Evolutionary conservation across 2,113 vertebrate genomes (phyloP), one percentile per base, ranked within the genome.

Genomic region (Callithrix jacchus): DNA sequence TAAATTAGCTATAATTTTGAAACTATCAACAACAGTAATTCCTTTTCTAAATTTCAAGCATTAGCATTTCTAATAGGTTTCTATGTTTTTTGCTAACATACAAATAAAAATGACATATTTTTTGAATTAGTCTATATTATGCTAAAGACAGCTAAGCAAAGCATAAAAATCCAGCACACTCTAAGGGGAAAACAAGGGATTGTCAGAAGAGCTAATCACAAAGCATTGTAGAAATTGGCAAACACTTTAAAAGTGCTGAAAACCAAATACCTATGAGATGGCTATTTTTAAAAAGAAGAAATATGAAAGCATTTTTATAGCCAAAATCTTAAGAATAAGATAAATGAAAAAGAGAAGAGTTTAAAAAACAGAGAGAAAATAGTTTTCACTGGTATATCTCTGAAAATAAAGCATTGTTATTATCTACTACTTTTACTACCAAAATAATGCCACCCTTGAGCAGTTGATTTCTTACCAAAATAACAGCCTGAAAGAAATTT

Each of bases 251-350:
- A 92, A 87, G 18, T 54, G 25, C 18, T 89, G 2, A 32, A 81
- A 95, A 95, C 82, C 27, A 94, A 97, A 89, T 83, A 64, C 21
- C 87, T 71, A n/a, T 94, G 30, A 80, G 6, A 89, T 35, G 13
- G 3, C 17, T 97, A 79, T 83, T 95, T 94, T 95, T 52, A 52
- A 92, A 81, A 58, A 17, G 7, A 17, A 85, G 32, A 66, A 88
- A 86, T 92, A 80, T 3, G 12, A 81, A 93, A 92, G 61, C 30
- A 82, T 5, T 70, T 96, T 88, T 10, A 83, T 45, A 45, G 5
- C 21, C 54, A 83, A 92, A 87, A 87, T 10, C 56, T 45, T 35
- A 94, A 93, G 49, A 87, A 70, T 61, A 81, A 25, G 18, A 89
- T 49, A 94, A 79, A 58, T 45, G 49, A 87, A 89, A 88, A 91